A percentile compares a stretch with the other conserved stretches of the same genome.
These are phyloP conservation scores for Casuarius casuarius DNA, from an alignment of 2,113 vertebrate species.

Conservation along the genomic window DNA sequence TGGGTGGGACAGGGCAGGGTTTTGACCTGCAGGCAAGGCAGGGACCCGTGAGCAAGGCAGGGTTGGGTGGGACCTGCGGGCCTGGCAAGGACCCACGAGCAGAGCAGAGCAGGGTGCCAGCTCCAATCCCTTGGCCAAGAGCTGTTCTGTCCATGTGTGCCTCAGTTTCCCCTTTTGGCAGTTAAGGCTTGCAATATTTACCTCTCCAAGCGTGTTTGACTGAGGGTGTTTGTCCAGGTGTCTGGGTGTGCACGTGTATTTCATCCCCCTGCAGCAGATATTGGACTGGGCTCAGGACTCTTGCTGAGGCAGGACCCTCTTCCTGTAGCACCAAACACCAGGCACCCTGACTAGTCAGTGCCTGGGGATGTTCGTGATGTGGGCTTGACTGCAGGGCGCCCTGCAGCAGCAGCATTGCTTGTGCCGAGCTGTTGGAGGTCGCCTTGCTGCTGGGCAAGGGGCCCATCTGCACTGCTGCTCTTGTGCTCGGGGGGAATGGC, in stretches of 20 bases:
- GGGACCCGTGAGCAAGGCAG: neutral
- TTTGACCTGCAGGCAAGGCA: slow-evolving; percentile 2
- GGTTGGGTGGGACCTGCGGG: slow-evolving; percentile 14
- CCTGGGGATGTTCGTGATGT: neutral
- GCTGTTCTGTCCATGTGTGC: fast-evolving
- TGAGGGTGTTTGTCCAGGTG: too few relatives aligned
- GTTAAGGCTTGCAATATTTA: neutral
- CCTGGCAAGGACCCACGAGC: neutral
- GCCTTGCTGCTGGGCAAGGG: neutral
- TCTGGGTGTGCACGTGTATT: neutral
- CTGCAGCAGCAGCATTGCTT: neutral
- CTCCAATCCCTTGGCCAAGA: neutral
- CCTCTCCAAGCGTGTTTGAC: fast-evolving
- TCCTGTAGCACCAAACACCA: fast-evolving
- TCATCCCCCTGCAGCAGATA: fast-evolving
- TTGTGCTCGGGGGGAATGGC: neutral
- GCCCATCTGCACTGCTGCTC: neutral
- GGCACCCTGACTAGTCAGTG: neutral
- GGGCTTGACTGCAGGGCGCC: neutral
- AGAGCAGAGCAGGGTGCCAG: neutral
- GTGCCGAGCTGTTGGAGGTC: neutral
- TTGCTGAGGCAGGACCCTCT: neutral
- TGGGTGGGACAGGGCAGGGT: slow-evolving; percentile 27
- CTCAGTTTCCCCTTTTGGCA: neutral
- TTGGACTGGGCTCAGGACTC: neutral